Evolutionary conservation across 1,140 invertebrate genomes (phyloP), one percentile per base, ranked within the genome.

Genomic region (Drosophila bifasciata): DNA sequence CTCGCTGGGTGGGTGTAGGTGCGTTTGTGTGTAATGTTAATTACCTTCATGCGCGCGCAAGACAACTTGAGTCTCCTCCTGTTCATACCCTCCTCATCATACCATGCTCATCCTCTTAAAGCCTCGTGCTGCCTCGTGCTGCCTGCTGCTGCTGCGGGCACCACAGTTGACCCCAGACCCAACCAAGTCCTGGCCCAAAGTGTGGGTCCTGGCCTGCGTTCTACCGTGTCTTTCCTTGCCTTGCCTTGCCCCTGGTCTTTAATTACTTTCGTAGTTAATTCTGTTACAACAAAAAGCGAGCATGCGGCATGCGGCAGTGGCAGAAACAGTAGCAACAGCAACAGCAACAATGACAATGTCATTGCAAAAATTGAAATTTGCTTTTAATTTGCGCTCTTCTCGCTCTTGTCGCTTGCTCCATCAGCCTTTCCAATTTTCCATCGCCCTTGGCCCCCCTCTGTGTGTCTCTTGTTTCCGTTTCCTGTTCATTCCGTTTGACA

Each of bases 221-320:
- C 45, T 49, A 25, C 40, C 17, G 15, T 16, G 13, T 25, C 48
- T 55, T 67, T 72, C 45, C 49, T 48, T 72, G 57, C 50, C 55
- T 51, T 72, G 57, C 53, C 58, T 46, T 78, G 58, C 58, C 53
- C 67, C 76, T 67, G 43, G 68, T 63, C 69, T 81, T 86, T 86
- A 86, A 86, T 86, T 86, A 88, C 83, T 86, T 88, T 86, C 74
- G 69, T 78, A 85, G 81, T 81, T 85, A 81, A 85, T 85, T 85
- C 70, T 86, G 68, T 81, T 88, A 77, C 77, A 85, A 80, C 62
- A 67, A 80, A 80, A 81, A 72, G 43, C 23, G 56, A 58, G 8
- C 28, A 25, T 25, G 28, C 8, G 32, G 32, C 32, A 32, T 32
- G 32, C 28, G 28, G 28, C 32, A 32, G 28, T 2, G 28, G 28